Percentiles rank a stretch among this genome's conserved stretches.
Conservation (phyloP, 1,140 invertebrate genomes). For the Tenebrio molitor region DNA sequence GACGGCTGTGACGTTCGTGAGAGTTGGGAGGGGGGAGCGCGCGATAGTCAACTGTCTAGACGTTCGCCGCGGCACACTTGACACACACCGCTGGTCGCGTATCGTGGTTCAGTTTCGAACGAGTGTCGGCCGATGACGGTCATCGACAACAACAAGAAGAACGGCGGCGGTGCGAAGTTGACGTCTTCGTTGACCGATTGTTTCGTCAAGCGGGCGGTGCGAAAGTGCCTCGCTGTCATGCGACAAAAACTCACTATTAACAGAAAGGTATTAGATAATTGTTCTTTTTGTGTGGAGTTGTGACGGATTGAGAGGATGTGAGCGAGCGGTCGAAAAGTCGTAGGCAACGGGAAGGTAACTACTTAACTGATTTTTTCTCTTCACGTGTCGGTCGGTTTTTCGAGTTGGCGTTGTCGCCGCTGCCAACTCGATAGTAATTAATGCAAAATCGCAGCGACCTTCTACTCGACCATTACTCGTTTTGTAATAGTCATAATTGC, state of each 20-base stretch:
- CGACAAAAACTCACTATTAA: slow-evolving; percentile 62
- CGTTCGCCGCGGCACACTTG: slow-evolving; percentile 59
- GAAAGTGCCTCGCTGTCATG: slow-evolving; percentile 62
- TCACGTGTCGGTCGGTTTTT: neutral
- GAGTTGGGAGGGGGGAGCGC: slow-evolving; percentile 22
- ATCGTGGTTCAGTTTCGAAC: slow-evolving; percentile 2
- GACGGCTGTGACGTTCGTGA: slow-evolving; percentile 53
- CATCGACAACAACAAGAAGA: slow-evolving; percentile 27
- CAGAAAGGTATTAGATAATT: slow-evolving; percentile 60
- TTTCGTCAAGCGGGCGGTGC: slow-evolving; percentile 59
- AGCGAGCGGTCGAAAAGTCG: too few species aligned
- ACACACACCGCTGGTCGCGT: slow-evolving; percentile 48
- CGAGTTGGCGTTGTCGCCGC: neutral
- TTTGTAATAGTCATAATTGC: too few species aligned
- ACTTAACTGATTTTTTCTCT: neutral
- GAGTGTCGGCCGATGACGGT: slow-evolving; percentile 36
- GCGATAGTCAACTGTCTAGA: slow-evolving; percentile 60
- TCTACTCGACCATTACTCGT: too few species aligned
- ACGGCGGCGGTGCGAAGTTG: slow-evolving; percentile 21
- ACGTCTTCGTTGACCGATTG: slow-evolving; percentile 36
- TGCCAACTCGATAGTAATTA: neutral
- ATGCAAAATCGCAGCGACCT: neutral
- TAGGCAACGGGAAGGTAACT: too few species aligned
- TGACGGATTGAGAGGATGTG: neutral
- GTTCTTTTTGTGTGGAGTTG: neutral